Conservation (phyloP, 2,113 vertebrate genomes). For the Myotis davidii region DNA sequence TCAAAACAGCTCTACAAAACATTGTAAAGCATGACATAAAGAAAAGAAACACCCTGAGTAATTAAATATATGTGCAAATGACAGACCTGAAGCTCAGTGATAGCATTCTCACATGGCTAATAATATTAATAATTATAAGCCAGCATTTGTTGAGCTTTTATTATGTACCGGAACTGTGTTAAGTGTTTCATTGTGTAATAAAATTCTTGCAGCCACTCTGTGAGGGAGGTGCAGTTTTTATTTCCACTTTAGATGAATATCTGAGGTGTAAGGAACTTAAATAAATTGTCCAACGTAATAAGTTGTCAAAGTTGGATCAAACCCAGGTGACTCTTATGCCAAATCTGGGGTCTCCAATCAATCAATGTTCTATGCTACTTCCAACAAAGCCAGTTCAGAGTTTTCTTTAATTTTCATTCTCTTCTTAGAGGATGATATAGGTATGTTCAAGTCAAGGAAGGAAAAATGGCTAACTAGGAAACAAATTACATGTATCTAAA, state of each 20-base stretch:
- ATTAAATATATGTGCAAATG: background rate
- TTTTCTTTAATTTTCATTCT: background rate
- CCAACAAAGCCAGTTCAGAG: background rate
- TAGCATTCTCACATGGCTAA: background rate
- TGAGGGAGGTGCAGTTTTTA: background rate
- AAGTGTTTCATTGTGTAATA: background rate
- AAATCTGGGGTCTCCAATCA: background rate
- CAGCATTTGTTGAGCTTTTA: slow-evolving; percentile 35
- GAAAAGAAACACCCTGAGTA: background rate
- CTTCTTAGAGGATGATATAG: background rate
- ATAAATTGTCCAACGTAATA: background rate
- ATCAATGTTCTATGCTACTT: background rate
- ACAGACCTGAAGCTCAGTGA: background rate
- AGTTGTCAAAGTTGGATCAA: background rate
- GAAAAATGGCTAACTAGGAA: slow-evolving; percentile 3
- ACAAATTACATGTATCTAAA: background rate
- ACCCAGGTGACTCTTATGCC: background rate
- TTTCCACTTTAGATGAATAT: background rate
- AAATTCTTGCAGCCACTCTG: background rate
- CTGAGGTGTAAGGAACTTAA: background rate
- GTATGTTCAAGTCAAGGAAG: background rate
- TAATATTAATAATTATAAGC: background rate
- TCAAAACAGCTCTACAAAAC: background rate
- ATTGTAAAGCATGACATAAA: background rate
- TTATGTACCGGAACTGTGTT: background rate